These are phyloP conservation scores for Lissocephala sabroskyi DNA, from an alignment of 2,888 invertebrate genomes.

Conservation along the genomic window DNA sequence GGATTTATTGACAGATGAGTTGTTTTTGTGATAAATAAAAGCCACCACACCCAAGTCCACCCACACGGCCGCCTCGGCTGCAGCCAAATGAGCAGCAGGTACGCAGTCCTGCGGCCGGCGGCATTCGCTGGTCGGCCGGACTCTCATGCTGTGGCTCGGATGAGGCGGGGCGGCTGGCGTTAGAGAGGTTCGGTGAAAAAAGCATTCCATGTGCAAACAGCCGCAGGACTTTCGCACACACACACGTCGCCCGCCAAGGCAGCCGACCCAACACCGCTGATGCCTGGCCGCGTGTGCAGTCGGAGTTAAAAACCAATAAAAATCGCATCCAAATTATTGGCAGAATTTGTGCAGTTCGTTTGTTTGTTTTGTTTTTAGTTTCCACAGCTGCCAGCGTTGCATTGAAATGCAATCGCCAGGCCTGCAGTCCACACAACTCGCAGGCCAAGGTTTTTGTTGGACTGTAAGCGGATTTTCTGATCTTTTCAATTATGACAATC, in stretches of 20 bases:
- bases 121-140: conserved; percentile 16
- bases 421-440: too few relatives aligned
- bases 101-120: conserved; percentile 17
- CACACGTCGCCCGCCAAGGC: too few relatives aligned
- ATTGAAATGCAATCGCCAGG: too few relatives aligned
- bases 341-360: too few relatives aligned
- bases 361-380: too few relatives aligned
- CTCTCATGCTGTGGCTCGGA: neutral
- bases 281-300: too few relatives aligned
- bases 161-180: neutral
- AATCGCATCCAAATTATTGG: conserved; percentile 31
- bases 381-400: too few relatives aligned
- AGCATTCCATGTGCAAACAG: conserved; percentile 1
- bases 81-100: conserved; percentile 22
- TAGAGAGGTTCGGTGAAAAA: neutral
- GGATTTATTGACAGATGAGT: conserved; percentile 25
- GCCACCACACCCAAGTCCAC: conserved; percentile 3
- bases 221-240: too few relatives aligned
- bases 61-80: neutral
- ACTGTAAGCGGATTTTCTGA: too few relatives aligned
- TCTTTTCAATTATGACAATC: too few relatives aligned
- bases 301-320: conserved; percentile 36
- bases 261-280: conserved; percentile 14
- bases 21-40: conserved; percentile 19
- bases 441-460: too few relatives aligned